phyloP scores from a whole-genome alignment of 2,888 invertebrate species.

The Digitonthophagus gazella region DNA sequence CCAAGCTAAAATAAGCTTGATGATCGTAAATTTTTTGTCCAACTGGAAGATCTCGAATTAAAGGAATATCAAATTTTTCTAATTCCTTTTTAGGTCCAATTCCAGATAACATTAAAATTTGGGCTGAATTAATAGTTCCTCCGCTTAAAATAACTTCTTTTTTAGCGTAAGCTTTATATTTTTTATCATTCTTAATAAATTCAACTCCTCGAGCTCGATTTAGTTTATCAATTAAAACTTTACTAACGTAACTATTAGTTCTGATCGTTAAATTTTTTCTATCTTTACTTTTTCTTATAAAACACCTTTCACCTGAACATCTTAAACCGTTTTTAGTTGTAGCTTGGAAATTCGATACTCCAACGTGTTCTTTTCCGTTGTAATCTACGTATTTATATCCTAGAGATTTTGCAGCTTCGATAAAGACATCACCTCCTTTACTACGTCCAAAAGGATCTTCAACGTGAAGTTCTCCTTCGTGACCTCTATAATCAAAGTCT shows the following conservation, averaged over 20 bases:
- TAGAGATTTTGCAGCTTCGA: slow-evolving; percentile 60
- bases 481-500: slow-evolving; percentile 45
- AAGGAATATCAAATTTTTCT: slow-evolving; percentile 56
- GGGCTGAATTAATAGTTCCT: slow-evolving; percentile 78
- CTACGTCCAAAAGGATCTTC: slow-evolving; percentile 50
- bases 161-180: slow-evolving; percentile 56
- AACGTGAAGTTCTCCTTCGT: slow-evolving; percentile 48
- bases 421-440: slow-evolving; percentile 54
- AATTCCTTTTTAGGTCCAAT: slow-evolving; percentile 66
- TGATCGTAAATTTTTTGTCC: slow-evolving; percentile 78
- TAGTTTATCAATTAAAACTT: slow-evolving; percentile 46
- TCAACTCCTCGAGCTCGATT: slow-evolving; percentile 65
- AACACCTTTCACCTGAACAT: slow-evolving; percentile 48
- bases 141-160: slow-evolving; percentile 76
- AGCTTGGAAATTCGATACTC: slow-evolving; percentile 50
- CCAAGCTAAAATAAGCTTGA: slow-evolving; percentile 66
- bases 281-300: slow-evolving; percentile 42
- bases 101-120: slow-evolving; percentile 79
- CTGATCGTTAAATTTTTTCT: slow-evolving; percentile 52
- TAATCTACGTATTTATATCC: slow-evolving; percentile 47
- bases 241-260: slow-evolving; percentile 47
- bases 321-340: slow-evolving; percentile 48
- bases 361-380: slow-evolving; percentile 46
- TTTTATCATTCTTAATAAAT: slow-evolving; percentile 59
- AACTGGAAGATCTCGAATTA: slow-evolving; percentile 66